Evolutionary conservation across 2,797 vertebrate species (phyloP), one percentile per base, ranked within the genome.

Genomic region (Siniperca scherzeri): DNA sequence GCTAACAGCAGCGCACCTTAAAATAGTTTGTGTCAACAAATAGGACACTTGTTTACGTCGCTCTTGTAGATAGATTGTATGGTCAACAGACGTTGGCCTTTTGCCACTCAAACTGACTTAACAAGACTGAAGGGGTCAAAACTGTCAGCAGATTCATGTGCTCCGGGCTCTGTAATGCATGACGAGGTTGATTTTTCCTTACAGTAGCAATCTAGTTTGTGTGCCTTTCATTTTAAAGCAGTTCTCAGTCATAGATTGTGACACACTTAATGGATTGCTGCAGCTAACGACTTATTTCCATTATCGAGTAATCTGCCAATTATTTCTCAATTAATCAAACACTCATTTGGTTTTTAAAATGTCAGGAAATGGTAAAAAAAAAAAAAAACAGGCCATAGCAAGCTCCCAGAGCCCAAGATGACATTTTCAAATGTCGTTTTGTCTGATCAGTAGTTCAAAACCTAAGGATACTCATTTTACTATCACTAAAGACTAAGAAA

Each of bases 1-100:
- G 75, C 33, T 21, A 65, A 71, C 7, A 67, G 74, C 72, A 33
- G 71, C 65, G 80, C 66, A 57, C 73, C 85, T 84, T 81, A 88
- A 92, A 92, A 91, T 92, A 94, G 90, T 76, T 53, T n/a, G 90
- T 85, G 90, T 85, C 83, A 84, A 90, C 86, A 89, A n/a, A 64
- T 56, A 16, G 67, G 65, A 40, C 8, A 71, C 76, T 88, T 93
- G 93, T 94, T 95, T 92, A 92, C 92, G 50, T 82, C 78, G n/a
- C 13, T 6, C 44, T 71, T 46, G 19, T 40, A 27, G 22, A 42
- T 61, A 13, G 33, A 21, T 74, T 22, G 4, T 53, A 8, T 53
- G 62, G 83, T 62, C 48, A 14, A 16, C 36, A 5, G n/a, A 13
- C 59, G 19, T 55, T 60, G 8, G 9, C 10, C 36, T 52, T 66